Evolutionary conservation across 2,888 invertebrate species (phyloP).

Genomic region (Heliconius ismenius): DNA sequence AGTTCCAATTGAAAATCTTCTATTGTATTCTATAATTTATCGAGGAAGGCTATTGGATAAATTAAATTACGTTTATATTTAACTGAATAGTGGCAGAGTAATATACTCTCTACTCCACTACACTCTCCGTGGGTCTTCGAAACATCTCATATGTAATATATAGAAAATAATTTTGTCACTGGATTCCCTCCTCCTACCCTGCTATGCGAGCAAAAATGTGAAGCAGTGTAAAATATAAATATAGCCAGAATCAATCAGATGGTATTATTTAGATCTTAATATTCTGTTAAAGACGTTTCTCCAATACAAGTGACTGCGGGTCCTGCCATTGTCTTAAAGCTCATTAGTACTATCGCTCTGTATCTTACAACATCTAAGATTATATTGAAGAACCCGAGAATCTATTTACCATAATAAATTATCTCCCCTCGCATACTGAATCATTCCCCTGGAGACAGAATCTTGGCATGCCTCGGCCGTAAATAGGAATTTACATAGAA

Average conservation of each 20-base stretch:
- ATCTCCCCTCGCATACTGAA: constrained; percentile 28
- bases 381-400: constrained; percentile 24
- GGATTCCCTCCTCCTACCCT: neutral
- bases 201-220: too few relatives aligned
- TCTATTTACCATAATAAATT: constrained; percentile 38
- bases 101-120: neutral
- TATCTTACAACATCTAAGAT: constrained; percentile 32
- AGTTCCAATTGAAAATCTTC: too few relatives aligned
- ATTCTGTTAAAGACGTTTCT: neutral
- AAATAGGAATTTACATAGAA: constrained; percentile 56
- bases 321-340: neutral
- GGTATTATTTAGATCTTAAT: neutral
- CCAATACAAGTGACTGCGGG: neutral
- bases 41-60: too few relatives aligned
- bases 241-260: neutral
- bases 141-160: too few relatives aligned
- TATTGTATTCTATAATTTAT: too few relatives aligned
- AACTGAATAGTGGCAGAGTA: neutral
- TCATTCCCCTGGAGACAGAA: constrained; percentile 39
- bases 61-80: too few relatives aligned
- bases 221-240: too few relatives aligned
- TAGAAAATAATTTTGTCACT: neutral
- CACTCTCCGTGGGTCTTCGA: neutral
- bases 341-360: constrained; percentile 11
- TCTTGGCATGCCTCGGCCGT: constrained; percentile 47